phyloP scores from a whole-genome alignment of 2,888 invertebrate genomes.

The Lymantria dispar region DNA sequence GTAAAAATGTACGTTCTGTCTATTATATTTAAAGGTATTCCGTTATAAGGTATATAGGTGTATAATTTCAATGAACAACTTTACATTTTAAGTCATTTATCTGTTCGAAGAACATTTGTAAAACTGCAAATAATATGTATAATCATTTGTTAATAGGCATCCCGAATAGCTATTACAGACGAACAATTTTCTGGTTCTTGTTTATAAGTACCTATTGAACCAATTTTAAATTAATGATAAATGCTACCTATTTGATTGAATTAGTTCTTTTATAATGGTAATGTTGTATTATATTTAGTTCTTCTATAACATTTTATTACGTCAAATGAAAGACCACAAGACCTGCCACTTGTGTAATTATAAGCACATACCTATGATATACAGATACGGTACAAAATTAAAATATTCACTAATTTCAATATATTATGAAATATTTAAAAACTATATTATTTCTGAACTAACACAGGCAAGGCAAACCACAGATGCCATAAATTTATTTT shows the following conservation, averaged over 20 bases:
- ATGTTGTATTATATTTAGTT: neutral
- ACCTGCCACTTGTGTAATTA: conserved; percentile 35
- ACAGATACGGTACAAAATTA: neutral
- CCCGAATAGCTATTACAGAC: too few relatives aligned
- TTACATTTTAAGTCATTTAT: too few relatives aligned
- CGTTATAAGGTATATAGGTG: too few relatives aligned
- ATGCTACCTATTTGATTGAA: neutral
- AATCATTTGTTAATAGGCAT: too few relatives aligned
- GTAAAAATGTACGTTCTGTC: too few relatives aligned
- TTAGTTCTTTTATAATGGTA: conserved; percentile 1
- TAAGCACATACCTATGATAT: conserved; percentile 7
- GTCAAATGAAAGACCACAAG: conserved; percentile 24
- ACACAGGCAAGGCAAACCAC: conserved; percentile 26
- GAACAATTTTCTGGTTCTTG: neutral
- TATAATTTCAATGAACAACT: too few relatives aligned
- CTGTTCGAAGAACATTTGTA: too few relatives aligned
- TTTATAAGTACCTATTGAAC: conserved; percentile 1
- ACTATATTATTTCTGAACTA: conserved; percentile 12
- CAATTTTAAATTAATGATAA: neutral
- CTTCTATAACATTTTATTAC: conserved; percentile 9
- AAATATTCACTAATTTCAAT: conserved; percentile 3
- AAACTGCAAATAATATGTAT: too few relatives aligned
- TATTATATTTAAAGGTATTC: too few relatives aligned
- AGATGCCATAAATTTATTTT: conserved; percentile 23
- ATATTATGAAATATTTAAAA: conserved; percentile 4